Evolutionary conservation across 2,888 invertebrate genomes (phyloP).

Genomic region (Byasa hedistus): DNA sequence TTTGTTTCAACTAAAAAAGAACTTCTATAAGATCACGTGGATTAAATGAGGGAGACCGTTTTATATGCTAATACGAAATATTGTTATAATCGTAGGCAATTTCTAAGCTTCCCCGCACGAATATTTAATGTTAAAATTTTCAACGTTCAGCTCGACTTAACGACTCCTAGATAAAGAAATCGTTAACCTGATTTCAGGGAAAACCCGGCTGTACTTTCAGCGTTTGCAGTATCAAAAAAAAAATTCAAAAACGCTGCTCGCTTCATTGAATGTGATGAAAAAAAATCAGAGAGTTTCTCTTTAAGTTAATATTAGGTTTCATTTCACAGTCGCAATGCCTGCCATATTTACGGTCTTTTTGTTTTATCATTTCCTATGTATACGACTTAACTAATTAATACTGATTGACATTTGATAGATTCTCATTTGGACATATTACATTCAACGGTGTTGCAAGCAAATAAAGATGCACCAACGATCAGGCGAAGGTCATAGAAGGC

Average conservation of each 20-base stretch:
- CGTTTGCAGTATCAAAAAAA: conserved; percentile 25
- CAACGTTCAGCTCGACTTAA: conserved; percentile 20
- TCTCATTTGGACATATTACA: not conserved
- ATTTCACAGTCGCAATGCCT: not conserved
- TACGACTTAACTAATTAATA: too few species aligned
- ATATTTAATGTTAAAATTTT: conserved; percentile 25
- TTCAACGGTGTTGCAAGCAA: not conserved
- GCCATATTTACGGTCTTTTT: too few species aligned
- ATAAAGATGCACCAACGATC: not conserved
- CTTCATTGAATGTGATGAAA: conserved; percentile 17
- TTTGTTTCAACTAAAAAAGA: conserved; percentile 7
- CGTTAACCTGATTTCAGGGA: conserved; percentile 29
- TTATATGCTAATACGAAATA: conserved; percentile 28
- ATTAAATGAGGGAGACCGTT: conserved; percentile 11
- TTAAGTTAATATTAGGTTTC: not conserved
- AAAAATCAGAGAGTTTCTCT: conserved; percentile 9
- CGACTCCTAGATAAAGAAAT: conserved; percentile 29
- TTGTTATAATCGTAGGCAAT: conserved; percentile 28
- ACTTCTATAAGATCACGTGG: not conserved
- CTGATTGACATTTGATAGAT: too few species aligned
- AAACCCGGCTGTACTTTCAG: conserved; percentile 20
- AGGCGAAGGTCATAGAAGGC: too few species aligned
- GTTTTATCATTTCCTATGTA: too few species aligned
- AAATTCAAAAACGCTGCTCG: conserved; percentile 6
- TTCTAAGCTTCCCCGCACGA: conserved; percentile 22